Conservation (phyloP, 1,140 invertebrate species). For the Acromyrmex charruanus region DNA sequence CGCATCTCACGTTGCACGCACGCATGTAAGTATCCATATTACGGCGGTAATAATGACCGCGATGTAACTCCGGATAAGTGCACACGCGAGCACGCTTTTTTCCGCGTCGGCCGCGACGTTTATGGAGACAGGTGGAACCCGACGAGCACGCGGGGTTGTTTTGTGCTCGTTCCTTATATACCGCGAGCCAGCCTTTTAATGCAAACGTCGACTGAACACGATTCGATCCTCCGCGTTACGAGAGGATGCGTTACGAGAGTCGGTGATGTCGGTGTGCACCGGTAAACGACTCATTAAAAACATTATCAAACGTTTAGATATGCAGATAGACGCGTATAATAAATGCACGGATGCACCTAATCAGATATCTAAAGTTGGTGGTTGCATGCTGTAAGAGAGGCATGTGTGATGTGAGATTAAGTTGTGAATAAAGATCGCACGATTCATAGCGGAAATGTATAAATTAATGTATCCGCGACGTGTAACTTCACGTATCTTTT, state of each 20-base stretch:
- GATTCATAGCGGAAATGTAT: slow-evolving; percentile 15
- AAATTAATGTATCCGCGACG: background rate
- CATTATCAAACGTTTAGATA: slow-evolving; percentile 15
- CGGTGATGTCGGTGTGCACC: background rate
- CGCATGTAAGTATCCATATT: slow-evolving; percentile 43
- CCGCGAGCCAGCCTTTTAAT: background rate
- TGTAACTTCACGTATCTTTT: too few relatives aligned
- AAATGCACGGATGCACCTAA: slow-evolving; percentile 20
- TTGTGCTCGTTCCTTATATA: slow-evolving; percentile 27
- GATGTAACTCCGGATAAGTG: slow-evolving; percentile 55
- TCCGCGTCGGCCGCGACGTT: slow-evolving; percentile 49
- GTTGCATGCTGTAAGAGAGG: background rate
- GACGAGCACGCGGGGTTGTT: background rate
- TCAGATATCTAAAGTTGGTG: slow-evolving; percentile 4
- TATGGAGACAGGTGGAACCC: slow-evolving; percentile 45
- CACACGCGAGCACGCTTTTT: slow-evolving; percentile 51
- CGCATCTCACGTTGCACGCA: slow-evolving; percentile 15
- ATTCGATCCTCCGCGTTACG: background rate
- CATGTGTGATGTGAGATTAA: background rate
- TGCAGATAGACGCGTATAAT: slow-evolving; percentile 5
- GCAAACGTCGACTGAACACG: background rate
- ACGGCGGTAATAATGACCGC: slow-evolving; percentile 50
- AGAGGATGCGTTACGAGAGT: background rate
- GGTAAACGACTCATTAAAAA: slow-evolving; percentile 7
- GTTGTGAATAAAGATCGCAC: slow-evolving; percentile 20